A percentile compares a stretch with the other conserved stretches of the same genome.
Evolutionary conservation across 2,797 vertebrate genomes (phyloP).

Genomic region (Acrossocheilus wenchowensis): DNA sequence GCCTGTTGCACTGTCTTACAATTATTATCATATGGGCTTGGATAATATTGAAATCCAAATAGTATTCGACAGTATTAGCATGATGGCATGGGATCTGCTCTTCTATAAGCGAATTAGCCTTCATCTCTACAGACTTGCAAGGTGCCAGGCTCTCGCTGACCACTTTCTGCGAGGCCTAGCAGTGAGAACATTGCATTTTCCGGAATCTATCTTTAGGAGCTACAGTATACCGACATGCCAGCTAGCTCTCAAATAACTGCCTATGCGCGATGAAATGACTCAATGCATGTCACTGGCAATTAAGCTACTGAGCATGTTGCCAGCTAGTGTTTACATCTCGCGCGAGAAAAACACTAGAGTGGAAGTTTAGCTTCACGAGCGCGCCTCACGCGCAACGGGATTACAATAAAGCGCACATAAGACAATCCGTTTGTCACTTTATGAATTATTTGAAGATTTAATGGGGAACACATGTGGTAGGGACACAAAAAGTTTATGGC

Average conservation of each 20-base stretch:
- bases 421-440: not conserved
- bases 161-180: constrained; percentile 12
- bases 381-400: not conserved
- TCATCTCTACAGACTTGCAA: not conserved
- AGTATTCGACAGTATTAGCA: not conserved
- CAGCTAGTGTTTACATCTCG: constrained; percentile 3
- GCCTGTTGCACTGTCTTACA: constrained; percentile 7
- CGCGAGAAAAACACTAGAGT: not conserved
- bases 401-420: not conserved
- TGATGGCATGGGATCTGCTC: not conserved
- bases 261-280: not conserved
- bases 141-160: not conserved
- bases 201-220: not conserved
- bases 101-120: not conserved
- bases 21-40: not conserved
- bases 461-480: not conserved
- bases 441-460: not conserved
- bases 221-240: not conserved
- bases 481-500: not conserved
- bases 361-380: not conserved
- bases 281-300: not conserved
- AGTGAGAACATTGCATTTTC: not conserved
- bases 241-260: not conserved
- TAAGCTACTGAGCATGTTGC: not conserved
- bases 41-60: not conserved